Evolutionary conservation across 92 coral and sea anemone species (phyloP).

Genomic region (Palythoa heliodiscus): DNA sequence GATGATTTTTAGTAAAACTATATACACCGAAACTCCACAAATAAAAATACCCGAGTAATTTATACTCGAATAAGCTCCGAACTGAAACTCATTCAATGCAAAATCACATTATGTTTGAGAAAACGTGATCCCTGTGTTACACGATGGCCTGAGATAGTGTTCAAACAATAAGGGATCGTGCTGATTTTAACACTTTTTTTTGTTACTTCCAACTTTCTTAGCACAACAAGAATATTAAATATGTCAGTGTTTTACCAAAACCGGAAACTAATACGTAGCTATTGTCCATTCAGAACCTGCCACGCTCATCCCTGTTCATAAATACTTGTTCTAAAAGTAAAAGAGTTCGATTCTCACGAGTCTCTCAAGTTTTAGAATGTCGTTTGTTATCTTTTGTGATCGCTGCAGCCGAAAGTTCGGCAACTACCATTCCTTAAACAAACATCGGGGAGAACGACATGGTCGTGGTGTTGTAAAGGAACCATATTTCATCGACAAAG

Average conservation of each 20-base stretch:
- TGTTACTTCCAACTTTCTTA: background rate
- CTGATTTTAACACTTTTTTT: background rate
- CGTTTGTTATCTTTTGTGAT: conserved; percentile 25
- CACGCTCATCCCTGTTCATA: background rate
- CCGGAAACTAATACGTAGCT: no score
- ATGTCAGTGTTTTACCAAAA: background rate
- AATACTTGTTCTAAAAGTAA: background rate
- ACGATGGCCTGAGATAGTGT: background rate
- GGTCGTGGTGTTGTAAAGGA: conserved; percentile 16
- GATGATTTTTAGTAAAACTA: no score
- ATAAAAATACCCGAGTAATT: background rate
- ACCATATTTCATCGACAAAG: conserved; percentile 23
- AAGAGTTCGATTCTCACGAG: background rate
- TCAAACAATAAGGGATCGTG: background rate
- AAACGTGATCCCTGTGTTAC: background rate
- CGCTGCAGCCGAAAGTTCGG: conserved; percentile 35
- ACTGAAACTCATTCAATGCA: background rate
- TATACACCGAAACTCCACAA: background rate
- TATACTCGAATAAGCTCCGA: background rate
- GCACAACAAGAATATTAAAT: background rate
- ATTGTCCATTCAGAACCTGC: background rate
- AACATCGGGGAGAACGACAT: conserved; percentile 40
- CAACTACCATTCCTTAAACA: conserved; percentile 19
- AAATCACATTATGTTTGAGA: background rate
- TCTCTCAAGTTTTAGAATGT: conserved; percentile 22